Percentiles rank a stretch among this genome's conserved stretches.
These are phyloP conservation scores for Cygnus olor DNA, from an alignment of 2,797 vertebrate genomes.

Conservation along the genomic window DNA sequence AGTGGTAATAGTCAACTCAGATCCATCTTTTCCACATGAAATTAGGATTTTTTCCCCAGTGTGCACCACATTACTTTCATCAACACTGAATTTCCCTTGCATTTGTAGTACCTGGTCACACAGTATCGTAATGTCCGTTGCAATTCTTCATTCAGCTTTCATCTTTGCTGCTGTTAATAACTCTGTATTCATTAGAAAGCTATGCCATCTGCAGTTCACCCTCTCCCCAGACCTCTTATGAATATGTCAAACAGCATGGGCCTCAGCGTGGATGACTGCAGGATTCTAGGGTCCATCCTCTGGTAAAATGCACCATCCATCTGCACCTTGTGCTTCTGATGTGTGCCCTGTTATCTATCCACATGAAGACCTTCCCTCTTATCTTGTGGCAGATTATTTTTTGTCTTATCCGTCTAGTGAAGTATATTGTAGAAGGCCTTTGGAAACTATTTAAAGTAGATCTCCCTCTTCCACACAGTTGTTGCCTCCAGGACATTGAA, in stretches of 20 bases:
- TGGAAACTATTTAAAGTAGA: neutral
- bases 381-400: neutral
- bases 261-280: rapidly evolving
- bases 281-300: neutral
- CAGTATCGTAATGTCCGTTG: neutral
- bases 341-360: neutral
- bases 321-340: neutral
- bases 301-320: neutral
- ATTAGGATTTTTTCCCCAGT: neutral
- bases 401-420: neutral
- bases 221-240: neutral
- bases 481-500: neutral
- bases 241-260: neutral
- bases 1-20: neutral
- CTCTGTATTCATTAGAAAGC: neutral
- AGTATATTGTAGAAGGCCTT: neutral
- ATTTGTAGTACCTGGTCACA: neutral
- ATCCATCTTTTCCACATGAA: neutral
- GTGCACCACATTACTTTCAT: neutral
- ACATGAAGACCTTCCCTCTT: neutral
- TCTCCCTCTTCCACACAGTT: neutral
- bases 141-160: neutral
- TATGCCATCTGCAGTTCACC: neutral
- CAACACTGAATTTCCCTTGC: neutral
- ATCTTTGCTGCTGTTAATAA: neutral